Conservation (phyloP, 2,888 invertebrate genomes). For the Strigamia crassipes region DNA sequence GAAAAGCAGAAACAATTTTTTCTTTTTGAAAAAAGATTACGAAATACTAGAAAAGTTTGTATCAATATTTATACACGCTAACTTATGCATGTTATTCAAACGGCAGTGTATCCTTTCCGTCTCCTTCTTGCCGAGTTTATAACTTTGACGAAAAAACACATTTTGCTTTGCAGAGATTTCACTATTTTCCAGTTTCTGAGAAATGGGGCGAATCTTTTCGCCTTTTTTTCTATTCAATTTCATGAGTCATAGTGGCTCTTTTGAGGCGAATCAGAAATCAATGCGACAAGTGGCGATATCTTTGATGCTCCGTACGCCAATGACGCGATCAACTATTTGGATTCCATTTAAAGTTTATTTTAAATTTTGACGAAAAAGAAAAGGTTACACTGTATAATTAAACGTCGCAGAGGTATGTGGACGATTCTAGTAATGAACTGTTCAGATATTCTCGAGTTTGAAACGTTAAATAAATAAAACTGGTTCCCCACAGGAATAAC, state of each 20-base stretch:
- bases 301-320: not conserved
- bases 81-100: no score
- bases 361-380: not conserved
- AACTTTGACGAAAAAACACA: not conserved
- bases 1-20: not conserved
- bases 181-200: not conserved
- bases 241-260: not conserved
- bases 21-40: not conserved
- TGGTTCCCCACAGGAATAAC: no score
- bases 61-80: not conserved
- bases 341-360: not conserved
- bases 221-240: not conserved
- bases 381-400: no score
- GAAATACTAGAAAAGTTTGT: not conserved
- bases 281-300: not conserved
- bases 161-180: not conserved
- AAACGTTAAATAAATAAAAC: no score
- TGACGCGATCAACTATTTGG: not conserved
- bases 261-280: conserved; percentile 10
- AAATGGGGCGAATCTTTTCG: not conserved
- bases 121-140: not conserved
- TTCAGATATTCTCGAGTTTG: no score
- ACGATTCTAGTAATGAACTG: no score
- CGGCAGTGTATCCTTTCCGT: not conserved
- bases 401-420: no score